These are phyloP conservation scores for Anthonomus grandis DNA, from an alignment of 1,140 invertebrate species.

Conservation along the genomic window DNA sequence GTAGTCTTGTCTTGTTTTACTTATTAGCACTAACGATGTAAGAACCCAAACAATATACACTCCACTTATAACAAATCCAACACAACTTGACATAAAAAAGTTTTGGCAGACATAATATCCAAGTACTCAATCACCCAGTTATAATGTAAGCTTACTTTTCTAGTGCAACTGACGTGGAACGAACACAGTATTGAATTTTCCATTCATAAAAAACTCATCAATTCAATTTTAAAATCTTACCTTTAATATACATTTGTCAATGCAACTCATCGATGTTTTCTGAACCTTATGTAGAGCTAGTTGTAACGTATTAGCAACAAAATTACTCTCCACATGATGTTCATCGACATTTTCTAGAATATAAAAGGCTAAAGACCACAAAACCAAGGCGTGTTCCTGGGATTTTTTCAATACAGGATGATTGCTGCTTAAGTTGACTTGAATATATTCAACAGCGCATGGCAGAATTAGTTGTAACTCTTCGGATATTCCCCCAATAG, in stretches of 20 bases:
- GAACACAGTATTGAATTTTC: too few relatives aligned
- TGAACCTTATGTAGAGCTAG: slow-evolving; percentile 48
- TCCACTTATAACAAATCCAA: too few relatives aligned
- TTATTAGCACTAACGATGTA: too few relatives aligned
- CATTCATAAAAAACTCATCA: too few relatives aligned
- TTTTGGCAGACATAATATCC: too few relatives aligned
- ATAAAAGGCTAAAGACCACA: slow-evolving; percentile 70
- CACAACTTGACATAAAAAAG: too few relatives aligned
- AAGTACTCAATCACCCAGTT: too few relatives aligned
- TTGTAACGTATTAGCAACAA: slow-evolving; percentile 49
- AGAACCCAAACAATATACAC: too few relatives aligned
- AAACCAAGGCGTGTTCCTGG: slow-evolving; percentile 61
- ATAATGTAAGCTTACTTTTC: too few relatives aligned
- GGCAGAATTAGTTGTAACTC: slow-evolving; percentile 61
- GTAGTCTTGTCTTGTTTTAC: too few relatives aligned
- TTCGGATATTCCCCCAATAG: slow-evolving; percentile 55
- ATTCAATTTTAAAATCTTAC: too few relatives aligned
- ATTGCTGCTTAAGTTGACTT: slow-evolving; percentile 59
- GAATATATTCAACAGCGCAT: slow-evolving; percentile 65
- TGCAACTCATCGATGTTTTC: slow-evolving; percentile 45
- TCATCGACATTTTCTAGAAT: slow-evolving; percentile 60
- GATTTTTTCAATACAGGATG: slow-evolving; percentile 54
- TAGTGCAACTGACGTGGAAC: too few relatives aligned
- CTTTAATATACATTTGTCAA: slow-evolving; percentile 52
- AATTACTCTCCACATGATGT: slow-evolving; percentile 47